Conservation (phyloP, 2,888 invertebrate genomes). For the Euspilapteryx auroguttella region DNA sequence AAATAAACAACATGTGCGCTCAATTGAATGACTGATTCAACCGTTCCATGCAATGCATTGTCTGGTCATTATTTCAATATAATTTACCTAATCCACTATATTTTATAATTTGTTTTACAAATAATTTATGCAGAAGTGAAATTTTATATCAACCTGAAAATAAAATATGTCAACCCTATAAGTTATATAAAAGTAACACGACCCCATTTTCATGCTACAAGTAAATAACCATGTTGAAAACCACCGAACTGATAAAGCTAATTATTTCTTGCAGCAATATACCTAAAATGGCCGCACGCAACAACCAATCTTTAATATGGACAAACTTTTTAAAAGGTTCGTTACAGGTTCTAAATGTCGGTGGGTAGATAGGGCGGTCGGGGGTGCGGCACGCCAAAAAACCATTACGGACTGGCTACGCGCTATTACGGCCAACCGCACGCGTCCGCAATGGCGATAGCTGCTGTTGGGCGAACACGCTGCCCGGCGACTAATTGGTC, state of each 20-base stretch:
- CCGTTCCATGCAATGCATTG: no score
- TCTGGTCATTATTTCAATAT: no score
- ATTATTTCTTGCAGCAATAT: conserved; percentile 26
- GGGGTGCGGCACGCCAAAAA: conserved; percentile 51
- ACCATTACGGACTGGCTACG: conserved; percentile 45
- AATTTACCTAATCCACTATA: no score
- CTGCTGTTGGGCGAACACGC: conserved; percentile 40
- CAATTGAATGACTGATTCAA: no score
- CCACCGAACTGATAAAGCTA: conserved; percentile 42
- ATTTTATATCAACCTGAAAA: no score
- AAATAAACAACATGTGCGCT: no score
- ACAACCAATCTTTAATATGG: conserved; percentile 38
- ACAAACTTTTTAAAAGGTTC: conserved; percentile 35
- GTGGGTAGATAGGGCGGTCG: conserved; percentile 38
- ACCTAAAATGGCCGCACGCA: conserved; percentile 40
- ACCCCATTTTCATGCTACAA: conserved; percentile 29
- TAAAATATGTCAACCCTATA: no score
- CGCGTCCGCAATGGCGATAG: conserved; percentile 37
- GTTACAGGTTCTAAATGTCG: conserved; percentile 37
- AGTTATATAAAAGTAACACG: conserved; percentile 12
- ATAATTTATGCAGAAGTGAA: no score
- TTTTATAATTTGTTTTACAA: no score
- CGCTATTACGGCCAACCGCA: conserved; percentile 52
- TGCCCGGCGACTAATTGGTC: conserved; percentile 50
- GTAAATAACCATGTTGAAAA: conserved; percentile 37